phyloP scores from a whole-genome alignment of 2,888 invertebrate species.

The Vanessa cardui region DNA sequence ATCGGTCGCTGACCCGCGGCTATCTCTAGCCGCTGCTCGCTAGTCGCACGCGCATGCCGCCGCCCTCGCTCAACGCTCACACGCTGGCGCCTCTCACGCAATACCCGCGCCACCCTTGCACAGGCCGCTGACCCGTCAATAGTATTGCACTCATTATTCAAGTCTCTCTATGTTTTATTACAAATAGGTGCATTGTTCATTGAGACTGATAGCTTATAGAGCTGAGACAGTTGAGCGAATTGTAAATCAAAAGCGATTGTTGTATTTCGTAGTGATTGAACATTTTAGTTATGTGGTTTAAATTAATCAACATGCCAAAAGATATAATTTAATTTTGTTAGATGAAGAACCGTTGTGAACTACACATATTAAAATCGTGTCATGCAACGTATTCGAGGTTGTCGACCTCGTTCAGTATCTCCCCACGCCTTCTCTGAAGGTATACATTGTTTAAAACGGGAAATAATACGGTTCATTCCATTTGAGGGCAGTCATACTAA shows the following conservation, averaged over 20 bases:
- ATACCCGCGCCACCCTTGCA: conserved; percentile 12
- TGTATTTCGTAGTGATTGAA: background rate
- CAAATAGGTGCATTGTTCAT: background rate
- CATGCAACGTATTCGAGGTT: conserved; percentile 65
- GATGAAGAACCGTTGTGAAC: conserved; percentile 34
- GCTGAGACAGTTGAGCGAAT: background rate
- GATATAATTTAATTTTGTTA: conserved; percentile 20
- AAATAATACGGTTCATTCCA: conserved; percentile 78
- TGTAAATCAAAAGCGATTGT: background rate
- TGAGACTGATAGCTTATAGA: background rate
- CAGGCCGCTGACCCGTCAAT: background rate
- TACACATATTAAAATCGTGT: conserved; percentile 53
- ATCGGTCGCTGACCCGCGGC: conserved; percentile 77
- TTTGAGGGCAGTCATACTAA: conserved; percentile 54
- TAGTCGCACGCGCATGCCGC: conserved; percentile 62
- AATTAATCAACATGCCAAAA: conserved; percentile 6
- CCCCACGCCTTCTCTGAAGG: conserved; percentile 66
- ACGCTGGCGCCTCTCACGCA: conserved; percentile 10
- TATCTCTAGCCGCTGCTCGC: conserved; percentile 70
- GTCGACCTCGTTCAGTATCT: conserved; percentile 71
- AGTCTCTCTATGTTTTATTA: background rate
- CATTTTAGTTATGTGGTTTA: background rate
- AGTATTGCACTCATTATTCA: conserved; percentile 4
- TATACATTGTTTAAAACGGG: conserved; percentile 73
- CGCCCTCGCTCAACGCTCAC: conserved; percentile 43